Conservation (phyloP, 2,888 invertebrate genomes). For the Hofmannophila pseudospretella region DNA sequence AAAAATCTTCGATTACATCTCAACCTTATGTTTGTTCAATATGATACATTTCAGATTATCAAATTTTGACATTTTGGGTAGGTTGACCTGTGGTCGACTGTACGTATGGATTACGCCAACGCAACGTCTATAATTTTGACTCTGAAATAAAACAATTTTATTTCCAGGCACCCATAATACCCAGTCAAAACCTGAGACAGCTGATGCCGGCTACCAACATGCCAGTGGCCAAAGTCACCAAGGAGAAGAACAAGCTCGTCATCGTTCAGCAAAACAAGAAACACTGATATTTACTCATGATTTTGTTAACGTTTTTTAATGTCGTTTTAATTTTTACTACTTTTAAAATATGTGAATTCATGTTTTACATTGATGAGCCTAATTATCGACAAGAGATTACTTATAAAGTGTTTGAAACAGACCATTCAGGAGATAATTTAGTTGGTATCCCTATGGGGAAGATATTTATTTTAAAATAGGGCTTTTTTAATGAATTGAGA, state of each 20-base stretch:
- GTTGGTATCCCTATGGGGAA: too few species aligned
- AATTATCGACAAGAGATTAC: background rate
- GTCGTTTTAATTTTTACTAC: constrained; percentile 16
- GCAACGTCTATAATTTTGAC: too few species aligned
- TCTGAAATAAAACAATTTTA: too few species aligned
- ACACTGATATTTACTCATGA: constrained; percentile 45
- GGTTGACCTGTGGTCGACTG: too few species aligned
- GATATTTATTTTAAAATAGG: too few species aligned
- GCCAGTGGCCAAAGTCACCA: constrained; percentile 87
- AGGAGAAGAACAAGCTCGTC: constrained; percentile 89
- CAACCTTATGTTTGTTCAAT: too few species aligned
- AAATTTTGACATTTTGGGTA: too few species aligned
- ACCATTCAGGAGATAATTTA: background rate
- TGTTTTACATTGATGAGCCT: too few species aligned
- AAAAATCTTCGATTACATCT: too few species aligned
- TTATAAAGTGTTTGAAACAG: background rate
- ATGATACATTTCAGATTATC: too few species aligned
- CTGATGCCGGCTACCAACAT: constrained; percentile 80
- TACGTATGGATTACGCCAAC: too few species aligned
- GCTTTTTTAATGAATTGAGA: too few species aligned
- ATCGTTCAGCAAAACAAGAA: constrained; percentile 83
- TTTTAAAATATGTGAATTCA: constrained; percentile 5
- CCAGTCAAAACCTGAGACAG: constrained; percentile 83
- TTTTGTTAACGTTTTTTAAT: constrained; percentile 28
- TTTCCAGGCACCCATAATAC: constrained; percentile 74